Conservation (phyloP, 2,888 invertebrate genomes). For the Cheilosia vulpina region DNA sequence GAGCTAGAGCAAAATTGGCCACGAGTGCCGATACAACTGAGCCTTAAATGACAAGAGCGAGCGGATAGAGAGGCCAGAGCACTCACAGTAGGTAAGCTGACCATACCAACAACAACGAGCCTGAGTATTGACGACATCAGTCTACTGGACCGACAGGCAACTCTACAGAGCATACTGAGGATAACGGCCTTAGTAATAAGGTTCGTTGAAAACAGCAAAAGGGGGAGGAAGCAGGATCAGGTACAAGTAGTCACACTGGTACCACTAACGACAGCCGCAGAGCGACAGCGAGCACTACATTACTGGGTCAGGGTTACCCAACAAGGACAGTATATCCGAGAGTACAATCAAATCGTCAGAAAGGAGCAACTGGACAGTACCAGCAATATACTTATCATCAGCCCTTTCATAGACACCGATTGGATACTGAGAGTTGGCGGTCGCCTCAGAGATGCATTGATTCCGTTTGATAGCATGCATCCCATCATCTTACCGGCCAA, state of each 20-base stretch:
- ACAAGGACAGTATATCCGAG: neutral
- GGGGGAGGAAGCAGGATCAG: neutral
- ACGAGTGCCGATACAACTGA: too few relatives aligned
- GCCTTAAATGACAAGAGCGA: too few relatives aligned
- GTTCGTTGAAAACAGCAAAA: neutral
- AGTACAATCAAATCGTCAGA: neutral
- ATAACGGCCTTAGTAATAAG: slow-evolving; percentile 9
- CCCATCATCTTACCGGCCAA: too few relatives aligned
- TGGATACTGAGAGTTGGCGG: slow-evolving; percentile 20
- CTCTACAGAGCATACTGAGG: slow-evolving; percentile 19
- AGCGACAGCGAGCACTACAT: neutral
- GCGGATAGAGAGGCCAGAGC: too few relatives aligned
- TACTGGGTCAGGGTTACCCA: slow-evolving; percentile 8
- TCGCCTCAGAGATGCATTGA: slow-evolving; percentile 7
- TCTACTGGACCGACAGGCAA: neutral
- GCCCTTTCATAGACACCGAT: slow-evolving; percentile 9
- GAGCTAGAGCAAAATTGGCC: too few relatives aligned
- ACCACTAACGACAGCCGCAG: neutral
- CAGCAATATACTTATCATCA: neutral
- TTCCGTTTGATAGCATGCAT: slow-evolving; percentile 7
- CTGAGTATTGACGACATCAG: neutral
- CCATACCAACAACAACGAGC: neutral
- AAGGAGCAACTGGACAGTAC: neutral
- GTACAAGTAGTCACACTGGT: neutral
- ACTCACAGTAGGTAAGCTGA: neutral